These are phyloP conservation scores for Nannospalax galili DNA, from an alignment of 2,113 vertebrate genomes.

Conservation along the genomic window DNA sequence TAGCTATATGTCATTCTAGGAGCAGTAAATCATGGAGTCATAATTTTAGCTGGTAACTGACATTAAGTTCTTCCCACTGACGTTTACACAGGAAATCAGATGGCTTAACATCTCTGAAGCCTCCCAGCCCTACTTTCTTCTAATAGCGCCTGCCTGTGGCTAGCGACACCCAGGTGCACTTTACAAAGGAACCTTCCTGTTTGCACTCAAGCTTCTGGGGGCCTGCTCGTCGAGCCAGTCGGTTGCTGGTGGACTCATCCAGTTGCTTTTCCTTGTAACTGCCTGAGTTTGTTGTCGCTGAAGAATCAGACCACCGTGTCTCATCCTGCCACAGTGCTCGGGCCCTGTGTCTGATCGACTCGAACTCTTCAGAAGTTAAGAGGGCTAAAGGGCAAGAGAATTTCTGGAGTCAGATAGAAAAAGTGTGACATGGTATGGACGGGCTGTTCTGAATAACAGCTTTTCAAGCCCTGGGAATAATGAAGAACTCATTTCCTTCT, in stretches of 20 bases:
- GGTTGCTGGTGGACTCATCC: constrained; percentile 20
- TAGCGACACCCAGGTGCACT: not conserved
- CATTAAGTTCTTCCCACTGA: not conserved
- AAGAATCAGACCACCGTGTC: constrained; percentile 11
- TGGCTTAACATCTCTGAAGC: not conserved
- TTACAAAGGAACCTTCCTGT: constrained; percentile 75
- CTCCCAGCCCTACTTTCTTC: not conserved
- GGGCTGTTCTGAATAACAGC: constrained; percentile 3
- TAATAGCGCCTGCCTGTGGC: not conserved
- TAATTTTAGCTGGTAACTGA: constrained; percentile 29
- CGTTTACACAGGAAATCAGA: constrained; percentile 17
- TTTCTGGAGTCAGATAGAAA: constrained; percentile 75
- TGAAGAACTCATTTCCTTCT: constrained; percentile 59
- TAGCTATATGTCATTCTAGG: not conserved
- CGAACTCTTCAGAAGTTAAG: constrained; percentile 71
- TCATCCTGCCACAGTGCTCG: constrained; percentile 73
- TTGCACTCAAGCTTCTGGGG: constrained; percentile 61
- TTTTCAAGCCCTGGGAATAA: constrained; percentile 45
- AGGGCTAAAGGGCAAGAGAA: constrained; percentile 80
- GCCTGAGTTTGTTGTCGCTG: constrained; percentile 62
- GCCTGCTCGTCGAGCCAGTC: constrained; percentile 36
- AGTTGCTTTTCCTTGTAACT: constrained; percentile 72
- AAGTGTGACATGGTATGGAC: constrained; percentile 41
- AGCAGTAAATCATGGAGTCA: not conserved
- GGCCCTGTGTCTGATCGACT: constrained; percentile 75